Conservation (phyloP, 2,888 invertebrate species). For the Ernsta delagoae region DNA sequence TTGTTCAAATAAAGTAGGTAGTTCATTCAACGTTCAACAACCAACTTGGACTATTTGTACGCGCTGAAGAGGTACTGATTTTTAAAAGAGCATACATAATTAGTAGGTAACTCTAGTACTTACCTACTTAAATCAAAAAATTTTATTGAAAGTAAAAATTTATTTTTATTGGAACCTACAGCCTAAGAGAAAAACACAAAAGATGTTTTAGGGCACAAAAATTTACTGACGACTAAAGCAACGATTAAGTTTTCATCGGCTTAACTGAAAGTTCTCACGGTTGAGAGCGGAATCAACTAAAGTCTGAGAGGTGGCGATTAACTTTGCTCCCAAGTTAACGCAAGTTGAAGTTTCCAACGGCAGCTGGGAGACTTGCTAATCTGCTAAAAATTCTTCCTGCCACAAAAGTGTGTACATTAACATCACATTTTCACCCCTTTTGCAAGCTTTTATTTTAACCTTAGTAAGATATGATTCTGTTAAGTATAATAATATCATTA, state of each 20-base stretch:
- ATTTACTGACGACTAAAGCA: background rate
- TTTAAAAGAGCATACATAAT: too few relatives aligned
- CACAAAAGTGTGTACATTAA: background rate
- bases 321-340: background rate
- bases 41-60: too few relatives aligned
- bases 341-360: background rate
- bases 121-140: too few relatives aligned
- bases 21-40: too few relatives aligned
- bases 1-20: too few relatives aligned
- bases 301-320: constrained; percentile 2
- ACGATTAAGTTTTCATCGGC: background rate
- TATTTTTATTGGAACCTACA: background rate
- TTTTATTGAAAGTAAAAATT: too few relatives aligned
- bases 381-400: background rate
- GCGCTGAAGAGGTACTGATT: too few relatives aligned
- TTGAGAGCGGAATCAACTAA: background rate
- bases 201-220: background rate
- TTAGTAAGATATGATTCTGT: too few relatives aligned
- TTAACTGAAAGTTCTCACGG: background rate
- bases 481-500: too few relatives aligned
- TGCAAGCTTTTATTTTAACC: too few relatives aligned
- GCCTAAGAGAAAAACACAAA: background rate
- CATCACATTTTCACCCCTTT: background rate
- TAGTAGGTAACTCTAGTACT: too few relatives aligned
- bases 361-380: background rate